Evolutionary conservation across 2,113 vertebrate genomes (phyloP), one percentile per base, ranked within the genome.

Genomic region (Boleophthalmus pectinirostris): DNA sequence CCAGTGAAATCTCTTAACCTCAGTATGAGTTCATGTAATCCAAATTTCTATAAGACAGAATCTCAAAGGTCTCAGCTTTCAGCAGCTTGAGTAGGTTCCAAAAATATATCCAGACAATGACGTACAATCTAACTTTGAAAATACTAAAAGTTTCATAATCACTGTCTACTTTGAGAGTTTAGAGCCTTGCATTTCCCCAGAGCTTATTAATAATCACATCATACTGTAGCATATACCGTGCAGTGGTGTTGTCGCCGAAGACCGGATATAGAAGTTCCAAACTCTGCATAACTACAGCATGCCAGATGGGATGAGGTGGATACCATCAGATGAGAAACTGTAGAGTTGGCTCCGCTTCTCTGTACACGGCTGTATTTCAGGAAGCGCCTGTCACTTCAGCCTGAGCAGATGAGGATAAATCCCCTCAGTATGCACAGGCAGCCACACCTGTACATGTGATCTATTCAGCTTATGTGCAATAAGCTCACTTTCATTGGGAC

Each of bases 281-380:
- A 73, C 23, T 64, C 73, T 0, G 69, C 35, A 67, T 74, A 71
- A 66, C 33, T 45, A 63, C 66, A 66, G 72, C 35, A 12, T 72
- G 73, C 71, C 82, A 79, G 61, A 75, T 80, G 68, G 68, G 69
- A 74, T 53, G 65, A 74, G 66, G 68, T 74, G 60, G 79, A 76
- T 78, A 61, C 72, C 49, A 61, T 75, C 25, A 81, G 77, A 81
- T 81, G 80, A 82, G 78, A 73, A 77, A 67, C 29, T 43, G 64
- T 20, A 65, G 67, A 81, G 73, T 24, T 75, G 75, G 70, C 51
- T 86, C 57, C 57, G 80, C 66, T 65, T 58, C 71, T 56, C 21
- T 45, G 20, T 29, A 3, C 10, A 9, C 23, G 0, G 33, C 46
- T 63, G 66, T 13, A 66, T 70, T 53, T 79, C 64, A n/a, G 5